Evolutionary conservation across 1,140 invertebrate species (phyloP).

Genomic region (Archivesica marissinica): DNA sequence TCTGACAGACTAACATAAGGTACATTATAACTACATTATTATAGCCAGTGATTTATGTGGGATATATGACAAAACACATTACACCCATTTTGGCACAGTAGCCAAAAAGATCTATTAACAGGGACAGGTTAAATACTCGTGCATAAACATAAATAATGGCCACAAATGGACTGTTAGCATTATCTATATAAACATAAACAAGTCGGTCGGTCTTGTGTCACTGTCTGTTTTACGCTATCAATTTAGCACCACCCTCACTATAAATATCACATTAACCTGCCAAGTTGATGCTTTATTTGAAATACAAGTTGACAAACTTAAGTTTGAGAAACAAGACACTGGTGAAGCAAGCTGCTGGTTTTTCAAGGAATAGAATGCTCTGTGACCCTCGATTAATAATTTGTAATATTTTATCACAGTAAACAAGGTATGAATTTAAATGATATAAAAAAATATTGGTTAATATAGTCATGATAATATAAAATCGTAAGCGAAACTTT

Average conservation of each 20-base stretch:
- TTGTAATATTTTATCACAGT: too few relatives aligned
- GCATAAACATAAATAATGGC: not conserved
- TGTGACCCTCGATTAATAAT: too few relatives aligned
- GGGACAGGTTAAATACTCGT: conserved; percentile 5
- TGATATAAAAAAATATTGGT: too few relatives aligned
- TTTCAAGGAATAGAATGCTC: too few relatives aligned
- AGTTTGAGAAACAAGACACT: not conserved
- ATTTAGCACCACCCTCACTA: not conserved
- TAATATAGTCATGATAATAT: too few relatives aligned
- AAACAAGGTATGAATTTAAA: too few relatives aligned
- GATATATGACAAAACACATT: conserved; percentile 24
- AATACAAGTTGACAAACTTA: not conserved
- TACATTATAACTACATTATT: not conserved
- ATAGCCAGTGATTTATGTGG: conserved; percentile 22
- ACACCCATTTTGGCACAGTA: conserved; percentile 33
- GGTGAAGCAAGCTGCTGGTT: too few relatives aligned
- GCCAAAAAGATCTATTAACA: conserved; percentile 10
- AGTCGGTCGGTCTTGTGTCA: conserved; percentile 8
- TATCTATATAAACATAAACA: not conserved
- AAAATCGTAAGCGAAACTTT: too few relatives aligned
- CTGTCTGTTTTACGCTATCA: not conserved
- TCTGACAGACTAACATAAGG: not conserved
- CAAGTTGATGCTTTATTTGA: not conserved
- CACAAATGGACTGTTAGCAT: not conserved
- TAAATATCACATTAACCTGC: conserved; percentile 13